phyloP scores from a whole-genome alignment of 2,113 vertebrate species.

The Guaruba guarouba region DNA sequence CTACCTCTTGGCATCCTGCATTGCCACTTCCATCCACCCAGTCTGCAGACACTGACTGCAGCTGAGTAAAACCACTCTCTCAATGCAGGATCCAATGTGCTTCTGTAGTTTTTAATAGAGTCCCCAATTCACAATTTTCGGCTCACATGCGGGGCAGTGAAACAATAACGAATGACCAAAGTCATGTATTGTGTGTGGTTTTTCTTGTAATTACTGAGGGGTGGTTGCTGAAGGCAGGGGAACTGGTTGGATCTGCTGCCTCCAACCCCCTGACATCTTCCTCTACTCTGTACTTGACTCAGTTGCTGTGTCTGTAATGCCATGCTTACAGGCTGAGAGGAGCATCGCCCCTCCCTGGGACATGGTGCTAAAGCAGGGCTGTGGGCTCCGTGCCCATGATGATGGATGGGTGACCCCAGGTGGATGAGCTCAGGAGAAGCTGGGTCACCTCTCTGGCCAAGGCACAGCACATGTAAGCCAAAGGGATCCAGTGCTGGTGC shows the following conservation, averaged over 20 bases:
- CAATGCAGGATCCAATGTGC: neutral
- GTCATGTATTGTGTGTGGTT: conserved; percentile 22
- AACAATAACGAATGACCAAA: conserved; percentile 28
- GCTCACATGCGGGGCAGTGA: neutral
- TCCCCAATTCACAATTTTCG: conserved; percentile 9
- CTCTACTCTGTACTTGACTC: neutral
- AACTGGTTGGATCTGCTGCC: neutral
- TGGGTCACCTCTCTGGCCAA: neutral
- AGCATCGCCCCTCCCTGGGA: accelerated
- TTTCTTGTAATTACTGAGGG: conserved; percentile 17
- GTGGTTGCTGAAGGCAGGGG: neutral
- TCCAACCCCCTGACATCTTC: neutral
- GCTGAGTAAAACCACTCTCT: neutral
- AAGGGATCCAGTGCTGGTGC: accelerated
- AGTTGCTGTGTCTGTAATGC: accelerated
- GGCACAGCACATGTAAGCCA: accelerated
- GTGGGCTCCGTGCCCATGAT: accelerated
- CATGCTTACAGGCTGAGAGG: neutral
- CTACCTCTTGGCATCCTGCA: neutral
- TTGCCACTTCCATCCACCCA: neutral
- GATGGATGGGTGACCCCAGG: neutral
- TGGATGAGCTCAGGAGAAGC: neutral
- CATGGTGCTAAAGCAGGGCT: accelerated
- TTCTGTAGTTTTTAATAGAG: conserved; percentile 42
- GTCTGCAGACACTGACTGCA: neutral